Percentiles rank a stretch among this genome's conserved stretches.
These are phyloP conservation scores for Lycia hirtaria DNA, from an alignment of 2,888 invertebrate genomes.

Conservation along the genomic window DNA sequence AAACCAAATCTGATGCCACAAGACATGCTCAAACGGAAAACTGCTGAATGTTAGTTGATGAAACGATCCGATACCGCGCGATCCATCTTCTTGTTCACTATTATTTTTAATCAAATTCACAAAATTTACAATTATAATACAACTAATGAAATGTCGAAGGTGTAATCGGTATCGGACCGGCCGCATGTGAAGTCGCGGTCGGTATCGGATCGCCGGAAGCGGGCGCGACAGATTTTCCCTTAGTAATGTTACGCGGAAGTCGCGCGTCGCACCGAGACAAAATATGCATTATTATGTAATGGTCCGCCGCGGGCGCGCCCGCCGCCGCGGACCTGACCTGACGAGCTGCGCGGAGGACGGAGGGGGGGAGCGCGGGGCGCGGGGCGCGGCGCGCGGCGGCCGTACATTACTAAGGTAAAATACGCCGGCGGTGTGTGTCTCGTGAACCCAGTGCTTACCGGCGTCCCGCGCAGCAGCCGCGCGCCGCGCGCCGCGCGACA, in stretches of 20 bases:
- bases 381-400: slow-evolving; percentile 36
- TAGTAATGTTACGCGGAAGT: slow-evolving; percentile 75
- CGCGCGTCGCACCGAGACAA: slow-evolving; percentile 65
- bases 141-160: no score
- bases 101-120: no score
- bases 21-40: slow-evolving; percentile 65
- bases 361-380: slow-evolving; percentile 25
- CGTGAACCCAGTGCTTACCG: slow-evolving; percentile 62
- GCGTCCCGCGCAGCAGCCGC: slow-evolving; percentile 55
- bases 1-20: slow-evolving; percentile 48
- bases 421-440: slow-evolving; percentile 63
- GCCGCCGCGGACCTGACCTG: slow-evolving; percentile 11
- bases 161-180: no score
- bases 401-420: slow-evolving; percentile 80
- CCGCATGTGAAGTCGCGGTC: slow-evolving; percentile 29
- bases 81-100: neutral
- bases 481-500: slow-evolving; percentile 61
- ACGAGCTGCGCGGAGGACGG: slow-evolving; percentile 16
- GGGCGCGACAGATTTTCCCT: slow-evolving; percentile 80
- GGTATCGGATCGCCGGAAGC: slow-evolving; percentile 63
- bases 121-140: no score
- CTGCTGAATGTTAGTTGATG: slow-evolving; percentile 54
- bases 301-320: slow-evolving; percentile 31
- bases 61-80: slow-evolving; percentile 55
- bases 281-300: slow-evolving; percentile 77